Base-by-base conservation (phyloP, 2,797 vertebrate species). In the Arrhamphus sclerolepis region DNA sequence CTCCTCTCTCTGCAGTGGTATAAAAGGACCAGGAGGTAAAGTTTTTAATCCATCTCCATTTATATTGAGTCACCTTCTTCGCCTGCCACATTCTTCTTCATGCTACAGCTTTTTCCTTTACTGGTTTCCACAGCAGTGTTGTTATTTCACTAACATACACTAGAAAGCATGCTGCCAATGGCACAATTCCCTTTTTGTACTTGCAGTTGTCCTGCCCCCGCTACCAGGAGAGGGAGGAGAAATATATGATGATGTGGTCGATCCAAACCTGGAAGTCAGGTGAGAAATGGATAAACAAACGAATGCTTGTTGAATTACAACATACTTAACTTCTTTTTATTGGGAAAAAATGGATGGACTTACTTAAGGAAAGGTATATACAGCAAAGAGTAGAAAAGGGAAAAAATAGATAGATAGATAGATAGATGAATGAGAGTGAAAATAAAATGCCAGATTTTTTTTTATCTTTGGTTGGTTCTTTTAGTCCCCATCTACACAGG, bases 161-260 rank as follows among this genome's bases (percentile, higher is more conserved):
- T 38, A 16, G 5, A 38, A 1, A 38, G 34, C 34, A 14, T 14
- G 34, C 34, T 16, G 34, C 34, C 34, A 38, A 22, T 21, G 21
- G 7, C 14, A 10, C 20, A 6, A 7, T 44, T 24, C 11, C 16
- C 13, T 52, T 5, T 26, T 68, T 52, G 42, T 7, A 55, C 34
- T 52, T 77, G 20, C 81, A 97, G 94, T 90, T 2, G 50, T 86
- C 20, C 89, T 96, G 10, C 92, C 93, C 0, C 90, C 92, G 5
- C 90, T 90, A 18, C 87, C 90, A 41, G 79, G 81, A 14, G 91
- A 87, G 0, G 91, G 82, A 6, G 92, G 93, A 60, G 96, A 97
- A 17, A 93, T 98, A 69, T 98, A 98, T 39, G 94, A 97, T 53
- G 96, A 95, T 16, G 70, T 96, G 38, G 81, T 92, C 6, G 93